These are phyloP conservation scores for Trissolcus basalis DNA, from an alignment of 1,140 invertebrate species.

Conservation along the genomic window DNA sequence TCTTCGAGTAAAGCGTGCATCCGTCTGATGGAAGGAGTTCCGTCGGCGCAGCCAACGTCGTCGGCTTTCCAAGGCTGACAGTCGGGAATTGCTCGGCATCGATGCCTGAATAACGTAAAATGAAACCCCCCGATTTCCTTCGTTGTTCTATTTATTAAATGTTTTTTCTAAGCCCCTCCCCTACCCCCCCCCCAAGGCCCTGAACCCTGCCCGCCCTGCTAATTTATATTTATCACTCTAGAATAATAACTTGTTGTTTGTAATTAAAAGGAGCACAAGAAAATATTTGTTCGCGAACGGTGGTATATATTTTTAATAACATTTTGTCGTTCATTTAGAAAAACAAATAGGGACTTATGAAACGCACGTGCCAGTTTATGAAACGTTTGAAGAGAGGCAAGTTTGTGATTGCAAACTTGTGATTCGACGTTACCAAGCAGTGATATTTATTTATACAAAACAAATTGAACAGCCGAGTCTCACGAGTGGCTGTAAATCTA, in stretches of 20 bases:
- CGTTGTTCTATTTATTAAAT: not conserved
- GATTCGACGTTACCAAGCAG: not conserved
- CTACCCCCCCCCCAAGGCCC: too few species aligned
- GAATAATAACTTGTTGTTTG: too few species aligned
- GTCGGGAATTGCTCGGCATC: constrained; percentile 71
- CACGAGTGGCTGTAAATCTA: too few species aligned
- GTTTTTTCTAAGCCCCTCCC: too few species aligned
- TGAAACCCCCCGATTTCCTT: not conserved
- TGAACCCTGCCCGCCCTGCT: too few species aligned
- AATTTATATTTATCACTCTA: too few species aligned
- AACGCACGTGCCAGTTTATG: not conserved
- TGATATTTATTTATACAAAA: not conserved
- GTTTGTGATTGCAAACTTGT: not conserved
- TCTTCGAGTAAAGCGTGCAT: constrained; percentile 72
- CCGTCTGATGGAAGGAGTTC: constrained; percentile 76
- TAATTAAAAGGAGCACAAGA: too few species aligned
- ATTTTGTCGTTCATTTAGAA: too few species aligned
- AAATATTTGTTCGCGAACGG: too few species aligned
- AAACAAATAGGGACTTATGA: not conserved
- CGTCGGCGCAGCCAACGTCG: constrained; percentile 73
- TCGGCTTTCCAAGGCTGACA: constrained; percentile 69
- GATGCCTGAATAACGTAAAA: constrained; percentile 59
- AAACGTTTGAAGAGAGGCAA: too few species aligned
- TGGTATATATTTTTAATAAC: too few species aligned
- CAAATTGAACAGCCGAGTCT: too few species aligned